phyloP scores from a whole-genome alignment of 1,140 invertebrate species.

The Hylaeus anthracinus region DNA sequence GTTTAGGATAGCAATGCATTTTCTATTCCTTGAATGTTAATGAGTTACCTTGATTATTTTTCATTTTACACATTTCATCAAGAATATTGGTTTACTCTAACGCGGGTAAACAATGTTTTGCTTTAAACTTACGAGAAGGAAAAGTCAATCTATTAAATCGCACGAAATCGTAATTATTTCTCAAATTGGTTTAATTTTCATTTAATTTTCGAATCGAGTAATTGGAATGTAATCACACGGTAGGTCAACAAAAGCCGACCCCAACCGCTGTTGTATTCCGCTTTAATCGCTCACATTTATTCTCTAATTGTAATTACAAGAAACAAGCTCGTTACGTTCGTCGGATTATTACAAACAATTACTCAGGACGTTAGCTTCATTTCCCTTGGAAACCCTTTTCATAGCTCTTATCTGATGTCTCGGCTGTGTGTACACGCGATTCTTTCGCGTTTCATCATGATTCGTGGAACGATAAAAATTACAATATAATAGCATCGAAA shows the following conservation, averaged over 20 bases:
- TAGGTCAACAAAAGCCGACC: neutral
- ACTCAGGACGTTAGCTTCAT: neutral
- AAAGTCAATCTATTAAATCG: too few relatives aligned
- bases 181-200: neutral
- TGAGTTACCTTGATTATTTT: too few relatives aligned
- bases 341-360: neutral
- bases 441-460: neutral
- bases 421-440: neutral
- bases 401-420: neutral
- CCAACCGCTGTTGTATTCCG: neutral
- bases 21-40: too few relatives aligned
- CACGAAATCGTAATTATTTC: too few relatives aligned
- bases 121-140: too few relatives aligned
- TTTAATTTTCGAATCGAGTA: neutral
- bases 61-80: too few relatives aligned
- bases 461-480: neutral
- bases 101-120: too few relatives aligned
- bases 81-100: too few relatives aligned
- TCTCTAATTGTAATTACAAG: neutral
- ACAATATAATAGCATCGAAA: neutral
- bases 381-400: neutral
- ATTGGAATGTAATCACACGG: neutral
- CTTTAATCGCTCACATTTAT: neutral
- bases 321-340: neutral
- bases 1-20: too few relatives aligned